Base-by-base conservation (phyloP, 2,113 vertebrate genomes). In the Catagonus wagneri region DNA sequence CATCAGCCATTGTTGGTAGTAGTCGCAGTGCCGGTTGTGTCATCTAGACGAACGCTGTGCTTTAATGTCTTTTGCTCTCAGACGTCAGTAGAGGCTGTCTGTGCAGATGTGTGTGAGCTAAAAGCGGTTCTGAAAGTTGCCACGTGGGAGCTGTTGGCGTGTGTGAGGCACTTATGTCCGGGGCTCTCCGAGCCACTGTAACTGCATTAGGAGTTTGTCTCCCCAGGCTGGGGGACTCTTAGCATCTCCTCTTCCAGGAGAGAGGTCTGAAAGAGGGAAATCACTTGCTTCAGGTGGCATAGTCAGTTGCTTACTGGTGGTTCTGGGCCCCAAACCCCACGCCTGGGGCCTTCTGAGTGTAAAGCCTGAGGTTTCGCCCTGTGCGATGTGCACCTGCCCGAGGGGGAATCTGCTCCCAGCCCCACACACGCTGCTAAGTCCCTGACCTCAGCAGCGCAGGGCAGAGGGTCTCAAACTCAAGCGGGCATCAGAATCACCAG, bases 371-470 rank as follows among this genome's bases (percentile, higher is more conserved):
- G 1, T 19, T 22, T 19, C 66, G 19, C 60, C 23, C 39, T 65
- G 22, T 25, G 6, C 5, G 8, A 3, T 7, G 22, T 14, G 6
- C 19, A 3, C 20, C 27, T 36, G 2, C 52, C 56, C 13, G 3
- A 14, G 56, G 3, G 29, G 39, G 3, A 11, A 1, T n/a, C 65
- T 34, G 39, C 14, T 27, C 5, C 34, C 4, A 27, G 23, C 27
- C 54, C 52, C 0, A 0, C 11, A 6, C 8, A 0, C 4, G 1
- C 17, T 4, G 0, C 29, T 14, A 1, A 19, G 4, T n/a, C 54
- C 2, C 25, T 34, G 19, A 71, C 2, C 25, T 34, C 14, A 63
- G 44, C 32, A 23, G 32, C 7, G 14, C 7, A 34, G 65, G 44
- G 6, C 56, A 19, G 20, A 3, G 39, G 2, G 27, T n/a, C 60